Conservation (phyloP, 2,888 invertebrate species). For the Galerucella calmariensis region DNA sequence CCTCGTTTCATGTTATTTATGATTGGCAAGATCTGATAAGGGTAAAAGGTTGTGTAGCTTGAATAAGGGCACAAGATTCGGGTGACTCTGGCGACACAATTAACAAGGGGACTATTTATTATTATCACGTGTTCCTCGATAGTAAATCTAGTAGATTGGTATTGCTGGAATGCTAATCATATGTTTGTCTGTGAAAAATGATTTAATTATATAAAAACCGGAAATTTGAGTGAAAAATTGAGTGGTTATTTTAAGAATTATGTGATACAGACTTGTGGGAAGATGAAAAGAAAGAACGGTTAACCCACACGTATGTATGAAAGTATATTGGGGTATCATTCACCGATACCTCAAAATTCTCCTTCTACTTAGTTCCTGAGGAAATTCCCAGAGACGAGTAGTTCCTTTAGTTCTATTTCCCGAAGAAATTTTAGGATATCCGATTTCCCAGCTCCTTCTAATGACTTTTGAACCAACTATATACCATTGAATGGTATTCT, state of each 20-base stretch:
- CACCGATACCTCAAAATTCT: too few species aligned
- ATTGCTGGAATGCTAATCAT: conserved; percentile 18
- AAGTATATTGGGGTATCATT: too few species aligned
- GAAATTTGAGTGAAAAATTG: neutral
- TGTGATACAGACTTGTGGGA: neutral
- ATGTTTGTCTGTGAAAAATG: conserved; percentile 5
- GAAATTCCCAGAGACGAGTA: too few species aligned
- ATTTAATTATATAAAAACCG: conserved; percentile 3
- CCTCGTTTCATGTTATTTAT: conserved; percentile 25
- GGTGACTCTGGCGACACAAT: conserved; percentile 20
- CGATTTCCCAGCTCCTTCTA: too few species aligned
- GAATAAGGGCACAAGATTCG: conserved; percentile 16
- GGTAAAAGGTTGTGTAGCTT: conserved; percentile 25
- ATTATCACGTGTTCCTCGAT: conserved; percentile 22
- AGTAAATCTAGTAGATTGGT: conserved; percentile 21
- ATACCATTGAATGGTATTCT: too few species aligned
- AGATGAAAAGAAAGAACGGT: neutral
- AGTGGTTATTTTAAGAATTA: neutral
- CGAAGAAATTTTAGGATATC: too few species aligned
- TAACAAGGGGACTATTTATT: conserved; percentile 27
- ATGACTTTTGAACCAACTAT: too few species aligned
- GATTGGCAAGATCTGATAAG: conserved; percentile 32
- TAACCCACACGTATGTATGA: too few species aligned
- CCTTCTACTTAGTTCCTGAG: too few species aligned
- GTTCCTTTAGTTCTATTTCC: too few species aligned